Evolutionary conservation across 2,797 vertebrate genomes (phyloP), one percentile per base, ranked within the genome.

Genomic region (Centroberyx gerrardi): DNA sequence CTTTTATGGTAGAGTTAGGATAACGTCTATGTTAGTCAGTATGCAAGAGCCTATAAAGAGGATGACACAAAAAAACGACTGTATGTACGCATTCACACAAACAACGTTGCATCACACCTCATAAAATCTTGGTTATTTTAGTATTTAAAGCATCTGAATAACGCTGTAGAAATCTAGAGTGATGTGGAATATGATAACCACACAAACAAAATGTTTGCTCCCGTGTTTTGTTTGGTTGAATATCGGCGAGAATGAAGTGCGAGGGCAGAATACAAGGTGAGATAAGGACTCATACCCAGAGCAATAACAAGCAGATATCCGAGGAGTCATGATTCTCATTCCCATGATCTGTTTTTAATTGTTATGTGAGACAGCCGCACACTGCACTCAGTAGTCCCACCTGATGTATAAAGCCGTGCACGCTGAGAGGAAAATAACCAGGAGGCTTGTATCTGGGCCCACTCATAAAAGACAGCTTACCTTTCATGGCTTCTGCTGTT

Each of bases 381-480:
- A 61, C 73, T 17, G 49, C 70, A 36, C 49, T 86, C 86, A 82
- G 71, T 62, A 22, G 71, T 87, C 81, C 83, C 80, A 78, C 65
- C 76, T 85, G 70, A 82, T 84, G 88, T 86, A 70, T 78, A 68
- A 85, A 73, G 82, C 81, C 3, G 72, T 49, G 71, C 82, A 56
- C 22, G 17, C 66, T 56, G 80, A 80, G 74, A 78, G 66, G 84
- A 80, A 86, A 89, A 87, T 78, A 90, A 92, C 73, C 83, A 73
- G 64, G 62, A 90, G 86, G 75, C 80, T 87, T 76, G 87, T 77
- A 79, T 92, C 92, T 89, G 88, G 89, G 81, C 82, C 83, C 76
- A 65, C 86, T 93, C 88, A 92, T 91, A 87, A 90, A 92, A 90
- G 90, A 92, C 77, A 90, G 89, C 87, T 91, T 91, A 90, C 88